Conservation (phyloP, 2,113 vertebrate species). For the Mormyrus iriodes region DNA sequence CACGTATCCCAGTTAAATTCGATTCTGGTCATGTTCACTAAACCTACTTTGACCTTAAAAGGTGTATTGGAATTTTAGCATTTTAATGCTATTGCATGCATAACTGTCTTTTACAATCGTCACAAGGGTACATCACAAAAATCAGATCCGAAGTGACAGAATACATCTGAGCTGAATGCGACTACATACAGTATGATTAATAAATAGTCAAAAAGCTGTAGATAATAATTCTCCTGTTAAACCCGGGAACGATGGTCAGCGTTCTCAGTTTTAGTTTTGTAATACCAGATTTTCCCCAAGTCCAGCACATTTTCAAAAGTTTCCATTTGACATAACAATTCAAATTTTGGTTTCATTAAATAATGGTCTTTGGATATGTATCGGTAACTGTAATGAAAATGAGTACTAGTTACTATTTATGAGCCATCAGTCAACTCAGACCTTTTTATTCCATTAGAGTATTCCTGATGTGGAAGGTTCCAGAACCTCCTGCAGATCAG, state of each 20-base stretch:
- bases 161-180: slow-evolving; percentile 41
- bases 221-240: background rate
- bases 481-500: slow-evolving; percentile 65
- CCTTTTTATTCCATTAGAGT: slow-evolving; percentile 45
- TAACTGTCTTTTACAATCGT: slow-evolving; percentile 60
- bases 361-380: background rate
- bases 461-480: slow-evolving; percentile 60
- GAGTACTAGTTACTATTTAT: slow-evolving; percentile 51
- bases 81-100: slow-evolving; percentile 68
- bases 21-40: slow-evolving; percentile 86
- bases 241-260: background rate
- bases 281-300: background rate
- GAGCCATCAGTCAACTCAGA: slow-evolving; percentile 18
- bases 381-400: slow-evolving; percentile 36
- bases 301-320: background rate
- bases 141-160: slow-evolving; percentile 53
- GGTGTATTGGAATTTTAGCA: slow-evolving; percentile 76
- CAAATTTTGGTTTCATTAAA: background rate
- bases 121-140: slow-evolving; percentile 55
- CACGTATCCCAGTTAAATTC: slow-evolving; percentile 76
- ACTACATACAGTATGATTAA: background rate
- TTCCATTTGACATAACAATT: background rate
- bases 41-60: slow-evolving; percentile 73
- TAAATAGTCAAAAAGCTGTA: slow-evolving; percentile 3
- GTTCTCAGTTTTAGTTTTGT: background rate